Percentiles rank a stretch among this genome's conserved stretches.
Conservation (phyloP, 2,888 invertebrate species). For the Cantharis nigra region DNA sequence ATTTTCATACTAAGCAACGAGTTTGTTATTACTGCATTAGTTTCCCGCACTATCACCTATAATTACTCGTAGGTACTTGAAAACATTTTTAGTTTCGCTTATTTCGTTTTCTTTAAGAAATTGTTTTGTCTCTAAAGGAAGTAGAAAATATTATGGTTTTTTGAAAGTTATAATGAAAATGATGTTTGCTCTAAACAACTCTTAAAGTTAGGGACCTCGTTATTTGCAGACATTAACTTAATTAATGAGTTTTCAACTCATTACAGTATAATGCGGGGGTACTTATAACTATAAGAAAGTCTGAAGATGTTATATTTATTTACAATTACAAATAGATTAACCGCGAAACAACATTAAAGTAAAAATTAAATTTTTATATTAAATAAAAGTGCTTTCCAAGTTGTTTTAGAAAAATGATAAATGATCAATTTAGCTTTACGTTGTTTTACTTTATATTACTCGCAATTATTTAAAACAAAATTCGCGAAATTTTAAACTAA, state of each 20-base stretch:
- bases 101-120: neutral
- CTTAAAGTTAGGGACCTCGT: conserved; percentile 17
- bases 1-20: too few relatives aligned
- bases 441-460: conserved; percentile 3
- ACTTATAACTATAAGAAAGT: neutral
- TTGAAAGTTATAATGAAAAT: neutral
- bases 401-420: neutral
- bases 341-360: neutral
- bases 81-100: neutral
- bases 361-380: neutral
- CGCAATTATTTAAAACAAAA: neutral
- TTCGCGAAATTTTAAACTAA: neutral
- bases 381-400: neutral
- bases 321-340: neutral
- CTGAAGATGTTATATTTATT: neutral
- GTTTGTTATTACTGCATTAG: too few relatives aligned
- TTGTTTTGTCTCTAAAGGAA: neutral
- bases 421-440: neutral
- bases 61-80: neutral
- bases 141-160: neutral
- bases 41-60: neutral
- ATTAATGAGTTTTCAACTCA: conserved; percentile 20
- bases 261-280: conserved; percentile 16
- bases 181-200: conserved; percentile 12
- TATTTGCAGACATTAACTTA: conserved; percentile 17